phyloP scores from a whole-genome alignment of 2,113 vertebrate species.

The Vulpes lagopus region DNA sequence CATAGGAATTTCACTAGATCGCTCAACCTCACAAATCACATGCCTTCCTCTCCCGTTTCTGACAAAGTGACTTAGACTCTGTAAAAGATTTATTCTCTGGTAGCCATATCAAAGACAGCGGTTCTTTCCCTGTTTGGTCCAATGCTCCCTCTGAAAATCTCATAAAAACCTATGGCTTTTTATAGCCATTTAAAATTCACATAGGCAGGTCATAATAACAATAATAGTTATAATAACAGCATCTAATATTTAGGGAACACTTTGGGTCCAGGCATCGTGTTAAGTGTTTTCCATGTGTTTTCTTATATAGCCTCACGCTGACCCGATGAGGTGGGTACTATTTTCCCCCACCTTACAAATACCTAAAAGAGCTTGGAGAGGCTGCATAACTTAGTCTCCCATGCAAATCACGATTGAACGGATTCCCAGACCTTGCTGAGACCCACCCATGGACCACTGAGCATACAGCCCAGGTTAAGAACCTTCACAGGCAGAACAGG shows the following conservation, averaged over 20 bases:
- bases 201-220: not conserved
- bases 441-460: not conserved
- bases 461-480: not conserved
- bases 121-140: not conserved
- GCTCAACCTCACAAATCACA: not conserved
- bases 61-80: not conserved
- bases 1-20: not conserved
- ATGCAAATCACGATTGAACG: not conserved
- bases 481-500: not conserved
- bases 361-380: not conserved
- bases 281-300: not conserved
- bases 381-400: not conserved
- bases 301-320: not conserved
- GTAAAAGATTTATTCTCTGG: not conserved
- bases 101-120: not conserved
- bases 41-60: not conserved
- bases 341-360: not conserved
- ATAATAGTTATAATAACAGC: not conserved
- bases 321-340: not conserved
- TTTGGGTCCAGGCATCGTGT: not conserved
- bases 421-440: not conserved
- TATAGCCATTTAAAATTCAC: not conserved
- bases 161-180: not conserved
- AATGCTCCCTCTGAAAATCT: conserved; percentile 1
- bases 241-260: not conserved